Percentiles rank a stretch among this genome's conserved stretches.
Conservation (phyloP, 2,797 vertebrate genomes). For the Sebastes paucispinis region DNA sequence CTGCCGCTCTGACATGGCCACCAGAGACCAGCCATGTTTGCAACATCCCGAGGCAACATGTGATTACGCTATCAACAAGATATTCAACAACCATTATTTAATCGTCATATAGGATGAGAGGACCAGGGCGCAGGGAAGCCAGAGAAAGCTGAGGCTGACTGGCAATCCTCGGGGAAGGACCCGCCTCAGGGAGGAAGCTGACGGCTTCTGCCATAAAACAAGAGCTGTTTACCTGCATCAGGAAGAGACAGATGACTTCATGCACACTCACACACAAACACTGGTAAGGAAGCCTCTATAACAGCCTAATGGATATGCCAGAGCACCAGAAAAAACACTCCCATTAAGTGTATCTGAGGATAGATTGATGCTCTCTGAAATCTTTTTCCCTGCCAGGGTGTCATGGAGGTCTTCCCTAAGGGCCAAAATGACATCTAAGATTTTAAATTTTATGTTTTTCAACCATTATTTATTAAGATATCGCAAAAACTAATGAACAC, state of each 20-base stretch:
- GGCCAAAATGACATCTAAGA: background rate
- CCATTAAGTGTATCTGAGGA: constrained; percentile 31
- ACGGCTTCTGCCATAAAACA: background rate
- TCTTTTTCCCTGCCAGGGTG: background rate
- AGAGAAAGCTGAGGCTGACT: constrained; percentile 1
- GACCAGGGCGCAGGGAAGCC: background rate
- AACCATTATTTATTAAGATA: background rate
- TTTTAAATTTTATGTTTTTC: no score
- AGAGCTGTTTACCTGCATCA: constrained; percentile 27
- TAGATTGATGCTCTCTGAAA: constrained; percentile 11
- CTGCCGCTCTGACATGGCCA: constrained; percentile 8
- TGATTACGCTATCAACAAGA: constrained; percentile 58
- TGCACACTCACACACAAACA: constrained; percentile 7
- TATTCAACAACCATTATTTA: constrained; percentile 62
- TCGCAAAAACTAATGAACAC: background rate
- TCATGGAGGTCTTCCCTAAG: background rate
- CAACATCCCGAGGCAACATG: constrained; percentile 47
- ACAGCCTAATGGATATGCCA: constrained; percentile 26
- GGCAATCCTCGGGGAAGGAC: background rate
- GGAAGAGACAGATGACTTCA: background rate
- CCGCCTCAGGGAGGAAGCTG: constrained; percentile 10
- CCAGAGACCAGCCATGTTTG: constrained; percentile 31
- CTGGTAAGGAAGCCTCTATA: background rate
- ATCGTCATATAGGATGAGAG: constrained; percentile 53
- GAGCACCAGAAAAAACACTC: constrained; percentile 16